Conservation (phyloP, 2,113 vertebrate genomes). For the Rana temporaria region DNA sequence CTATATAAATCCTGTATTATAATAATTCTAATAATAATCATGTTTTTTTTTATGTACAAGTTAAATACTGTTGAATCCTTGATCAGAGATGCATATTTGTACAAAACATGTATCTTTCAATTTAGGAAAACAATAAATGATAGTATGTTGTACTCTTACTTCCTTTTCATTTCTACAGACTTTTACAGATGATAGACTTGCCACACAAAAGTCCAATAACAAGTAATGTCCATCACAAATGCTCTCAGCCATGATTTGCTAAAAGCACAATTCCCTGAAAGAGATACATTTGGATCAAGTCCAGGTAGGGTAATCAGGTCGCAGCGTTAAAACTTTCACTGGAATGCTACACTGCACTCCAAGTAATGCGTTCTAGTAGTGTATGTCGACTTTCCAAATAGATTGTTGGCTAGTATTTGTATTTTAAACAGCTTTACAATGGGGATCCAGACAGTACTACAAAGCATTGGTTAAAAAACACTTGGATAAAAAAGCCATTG, state of each 20-base stretch:
- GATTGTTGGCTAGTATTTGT: slow-evolving; percentile 22
- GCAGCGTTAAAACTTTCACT: slow-evolving; percentile 59
- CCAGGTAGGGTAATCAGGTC: slow-evolving; percentile 8
- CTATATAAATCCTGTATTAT: too few relatives aligned
- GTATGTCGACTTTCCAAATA: slow-evolving; percentile 15
- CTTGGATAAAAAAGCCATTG: not conserved
- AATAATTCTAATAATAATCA: too few relatives aligned
- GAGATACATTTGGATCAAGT: not conserved
- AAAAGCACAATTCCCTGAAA: slow-evolving; percentile 37
- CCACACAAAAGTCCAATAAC: not conserved
- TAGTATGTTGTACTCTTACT: too few relatives aligned
- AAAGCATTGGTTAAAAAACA: not conserved
- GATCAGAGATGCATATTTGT: too few relatives aligned
- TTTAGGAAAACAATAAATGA: too few relatives aligned
- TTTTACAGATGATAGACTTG: slow-evolving; percentile 20
- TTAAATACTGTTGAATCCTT: too few relatives aligned
- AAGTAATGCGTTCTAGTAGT: slow-evolving; percentile 47
- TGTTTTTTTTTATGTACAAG: too few relatives aligned
- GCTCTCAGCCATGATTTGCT: not conserved
- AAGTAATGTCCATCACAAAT: slow-evolving; percentile 4
- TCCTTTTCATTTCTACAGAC: not conserved
- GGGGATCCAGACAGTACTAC: not conserved
- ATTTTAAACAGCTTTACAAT: slow-evolving; percentile 16
- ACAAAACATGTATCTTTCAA: too few relatives aligned
- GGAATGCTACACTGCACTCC: slow-evolving; percentile 60